Base-by-base conservation (phyloP, 2,888 invertebrate species). In the Diogma glabrata region DNA sequence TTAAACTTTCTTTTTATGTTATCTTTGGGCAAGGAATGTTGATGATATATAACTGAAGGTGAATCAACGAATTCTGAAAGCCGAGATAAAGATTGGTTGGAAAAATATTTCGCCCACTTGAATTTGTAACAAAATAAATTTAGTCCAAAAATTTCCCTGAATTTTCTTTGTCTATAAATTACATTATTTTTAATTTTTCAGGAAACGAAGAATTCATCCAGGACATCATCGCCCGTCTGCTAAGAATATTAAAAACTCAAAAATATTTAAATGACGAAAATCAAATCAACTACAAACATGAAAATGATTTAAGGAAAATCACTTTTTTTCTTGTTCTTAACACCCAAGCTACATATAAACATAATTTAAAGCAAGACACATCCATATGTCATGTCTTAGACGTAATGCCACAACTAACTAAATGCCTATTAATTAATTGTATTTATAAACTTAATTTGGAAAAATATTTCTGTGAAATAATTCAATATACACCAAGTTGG, bases 401-500 rank as follows among this genome's bases (percentile, higher is more conserved):
- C 9, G 56, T 62, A 16, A 60, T 60, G 8, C 64, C 65, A 4
- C 53, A 61, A 50, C 46, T 66, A 46, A 59, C 66, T 5, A 64
- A 63, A 50, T 63, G 63, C 52, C 52, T 66, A 1, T 49, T 64
- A 1, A 56, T 64, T 1, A 55, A 59, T 1, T 50, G 64, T 3
- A 52, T 65, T 30, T 64, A 63, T 63, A 57, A 60, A 12, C 47
- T 66, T n/a, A 55, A 60, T 9, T 53, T 66, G 6, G 61, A 64
- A 16, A 53, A 56, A 51, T 63, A 57, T 40, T 64, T 64, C 47
- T 62, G 58, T 49, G 65, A 66, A 56, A 57, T 60, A 46, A 28
- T 66, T 12, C 49, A 57, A 1, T 60, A 60, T 49, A 55, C 63
- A 4, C 65, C 66, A 1, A 60, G 60, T 19, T 66, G 65, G 65